phyloP scores from a whole-genome alignment of 2,113 vertebrate species.

The Rhea pennata region DNA sequence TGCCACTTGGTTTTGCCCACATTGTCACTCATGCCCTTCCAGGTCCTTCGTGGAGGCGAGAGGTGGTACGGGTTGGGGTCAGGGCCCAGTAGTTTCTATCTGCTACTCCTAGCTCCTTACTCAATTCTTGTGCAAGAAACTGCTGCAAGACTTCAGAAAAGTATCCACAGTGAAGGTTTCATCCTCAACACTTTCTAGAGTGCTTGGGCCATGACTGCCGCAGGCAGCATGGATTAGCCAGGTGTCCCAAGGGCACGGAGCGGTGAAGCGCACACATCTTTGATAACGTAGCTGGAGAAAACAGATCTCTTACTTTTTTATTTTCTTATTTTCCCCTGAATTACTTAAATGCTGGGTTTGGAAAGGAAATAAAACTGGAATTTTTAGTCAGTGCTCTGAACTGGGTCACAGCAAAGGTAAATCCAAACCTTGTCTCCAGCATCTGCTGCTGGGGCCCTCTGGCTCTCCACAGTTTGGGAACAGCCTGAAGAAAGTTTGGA shows the following conservation, averaged over 20 bases:
- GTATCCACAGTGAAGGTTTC: accelerated
- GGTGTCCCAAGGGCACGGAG: not conserved
- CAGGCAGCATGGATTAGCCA: not conserved
- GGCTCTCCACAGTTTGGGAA: not conserved
- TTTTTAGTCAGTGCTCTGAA: not conserved
- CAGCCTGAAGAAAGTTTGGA: not conserved
- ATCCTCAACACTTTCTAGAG: not conserved
- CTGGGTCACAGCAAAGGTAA: not conserved
- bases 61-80: too few relatives aligned
- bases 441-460: not conserved
- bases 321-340: not conserved
- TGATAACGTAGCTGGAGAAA: not conserved
- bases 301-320: not conserved
- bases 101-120: too few relatives aligned
- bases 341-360: not conserved
- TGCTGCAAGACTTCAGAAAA: not conserved
- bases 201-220: not conserved
- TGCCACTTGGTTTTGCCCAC: too few relatives aligned
- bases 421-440: not conserved
- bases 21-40: too few relatives aligned
- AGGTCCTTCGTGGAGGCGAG: too few relatives aligned
- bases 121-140: too few relatives aligned
- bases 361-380: not conserved
- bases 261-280: not conserved
- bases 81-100: too few relatives aligned